A percentile compares a stretch with the other conserved stretches of the same genome.
Evolutionary conservation across 2,888 invertebrate genomes (phyloP).

Genomic region (Monopis laevigella): DNA sequence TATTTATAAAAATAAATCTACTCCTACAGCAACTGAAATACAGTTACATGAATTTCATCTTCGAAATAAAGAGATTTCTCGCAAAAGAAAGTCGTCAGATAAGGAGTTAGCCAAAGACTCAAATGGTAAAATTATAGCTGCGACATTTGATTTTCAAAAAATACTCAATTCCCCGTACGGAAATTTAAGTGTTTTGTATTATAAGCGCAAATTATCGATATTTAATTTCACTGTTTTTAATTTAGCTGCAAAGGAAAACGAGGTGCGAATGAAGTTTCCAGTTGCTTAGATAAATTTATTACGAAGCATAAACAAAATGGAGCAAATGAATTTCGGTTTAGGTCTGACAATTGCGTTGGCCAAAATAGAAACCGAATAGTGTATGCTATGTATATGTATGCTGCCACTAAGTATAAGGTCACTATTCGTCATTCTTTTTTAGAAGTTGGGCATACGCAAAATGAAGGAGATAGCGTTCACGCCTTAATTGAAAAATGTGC

Average conservation of each 20-base stretch:
- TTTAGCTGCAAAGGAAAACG: slow-evolving; percentile 14
- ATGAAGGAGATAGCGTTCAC: slow-evolving; percentile 25
- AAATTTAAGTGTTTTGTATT: slow-evolving; percentile 19
- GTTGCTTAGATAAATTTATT: slow-evolving; percentile 18
- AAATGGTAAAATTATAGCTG: slow-evolving; percentile 14
- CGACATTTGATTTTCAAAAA: slow-evolving; percentile 21
- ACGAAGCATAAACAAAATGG: slow-evolving; percentile 15
- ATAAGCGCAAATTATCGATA: slow-evolving; percentile 18
- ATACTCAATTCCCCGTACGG: slow-evolving; percentile 18
- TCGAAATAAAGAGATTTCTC: slow-evolving; percentile 10
- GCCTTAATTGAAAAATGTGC: too few relatives aligned
- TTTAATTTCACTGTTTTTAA: slow-evolving; percentile 20
- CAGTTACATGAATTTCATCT: slow-evolving; percentile 1
- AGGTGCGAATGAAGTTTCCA: slow-evolving; percentile 21
- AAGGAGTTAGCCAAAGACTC: slow-evolving; percentile 14
- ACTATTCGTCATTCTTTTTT: slow-evolving; percentile 23
- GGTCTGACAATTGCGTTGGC: slow-evolving; percentile 25
- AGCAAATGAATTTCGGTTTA: slow-evolving; percentile 23
- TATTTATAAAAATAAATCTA: slow-evolving; percentile 12
- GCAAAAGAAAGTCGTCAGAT: slow-evolving; percentile 14
- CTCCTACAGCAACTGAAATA: slow-evolving; percentile 10
- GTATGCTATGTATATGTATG: slow-evolving; percentile 22
- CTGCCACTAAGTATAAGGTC: slow-evolving; percentile 20
- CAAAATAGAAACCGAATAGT: slow-evolving; percentile 25
- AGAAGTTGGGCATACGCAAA: slow-evolving; percentile 24